Base-by-base conservation (phyloP, 1,140 invertebrate genomes). In the Trinorchestia longiramus region DNA sequence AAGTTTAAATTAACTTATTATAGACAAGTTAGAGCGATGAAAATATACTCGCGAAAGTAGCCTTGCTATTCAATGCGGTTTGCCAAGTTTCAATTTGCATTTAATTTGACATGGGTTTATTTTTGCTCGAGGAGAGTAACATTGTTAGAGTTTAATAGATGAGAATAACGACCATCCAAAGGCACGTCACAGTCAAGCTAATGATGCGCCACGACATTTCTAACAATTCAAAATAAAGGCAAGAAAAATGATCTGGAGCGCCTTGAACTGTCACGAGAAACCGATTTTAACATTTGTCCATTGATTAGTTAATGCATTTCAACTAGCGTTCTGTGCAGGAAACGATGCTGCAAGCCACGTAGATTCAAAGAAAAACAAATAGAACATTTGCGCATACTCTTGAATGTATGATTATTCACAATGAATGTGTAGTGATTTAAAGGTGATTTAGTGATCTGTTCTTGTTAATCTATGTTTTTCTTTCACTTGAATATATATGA, bases 1-100 rank as follows among this genome's bases (percentile, higher is more conserved):
- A 94, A 94, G 43, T 94, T 94, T 94, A 94, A 94, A 94, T 94
- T 94, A 94, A 94, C 92, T 94, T 94, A 94, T 94, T 94, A 94
- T 94, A 94, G 92, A 94, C 92, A 94, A 94, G 92, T 94, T 94
- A 40, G 43, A 44, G 88, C 92, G 92, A 94, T 94, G 92, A 94
- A 94, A 94, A 94, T 94, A 94, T 94, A 94, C 92, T 43, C 43
- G 40, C 92, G 40, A 94, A 92, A 94, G 92, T 94, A 47, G 43
- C 92, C 36, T 94, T 11, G 1, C 44, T 6, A 94, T 94, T 94
- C 92, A 94, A 94, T 94, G 92, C 92, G 92, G 92, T 94, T 94
- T 94, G 92, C 43, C 44, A 47, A 94, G 92, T 94, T 94, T 94
- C 92, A 94, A 94, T 94, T 94, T 94, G 92, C 92, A 94, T 94